A percentile compares a stretch with the other conserved stretches of the same genome.
phyloP scores from a whole-genome alignment of 2,113 vertebrate genomes.

The Equus quagga region DNA sequence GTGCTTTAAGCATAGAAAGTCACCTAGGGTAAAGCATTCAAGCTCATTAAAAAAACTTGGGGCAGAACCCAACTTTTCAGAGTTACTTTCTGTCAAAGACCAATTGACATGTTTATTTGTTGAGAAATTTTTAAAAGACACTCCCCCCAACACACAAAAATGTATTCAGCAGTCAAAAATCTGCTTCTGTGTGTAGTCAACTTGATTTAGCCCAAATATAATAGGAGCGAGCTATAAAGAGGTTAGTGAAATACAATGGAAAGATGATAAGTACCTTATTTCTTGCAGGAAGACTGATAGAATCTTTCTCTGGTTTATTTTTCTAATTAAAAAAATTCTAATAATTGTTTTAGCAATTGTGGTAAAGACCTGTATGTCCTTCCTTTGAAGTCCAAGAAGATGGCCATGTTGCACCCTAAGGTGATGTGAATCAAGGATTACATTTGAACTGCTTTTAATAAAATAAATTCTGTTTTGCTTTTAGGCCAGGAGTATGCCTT shows the following conservation, averaged over 20 bases:
- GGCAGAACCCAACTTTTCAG: background rate
- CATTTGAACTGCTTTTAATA: constrained; percentile 22
- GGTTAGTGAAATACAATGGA: background rate
- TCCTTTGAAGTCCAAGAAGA: background rate
- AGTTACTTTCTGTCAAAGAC: constrained; percentile 1
- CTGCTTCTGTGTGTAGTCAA: background rate
- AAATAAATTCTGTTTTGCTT: constrained; percentile 37
- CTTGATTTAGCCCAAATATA: constrained; percentile 12
- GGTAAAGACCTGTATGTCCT: background rate
- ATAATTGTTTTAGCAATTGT: background rate
- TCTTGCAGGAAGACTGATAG: background rate
- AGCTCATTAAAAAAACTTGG: background rate
- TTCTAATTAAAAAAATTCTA: background rate
- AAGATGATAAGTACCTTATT: background rate
- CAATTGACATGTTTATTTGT: constrained; percentile 20
- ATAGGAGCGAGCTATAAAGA: background rate
- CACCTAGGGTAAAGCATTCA: background rate
- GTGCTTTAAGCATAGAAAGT: background rate
- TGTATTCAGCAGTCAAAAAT: constrained; percentile 27
- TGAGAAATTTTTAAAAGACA: background rate
- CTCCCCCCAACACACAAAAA: background rate
- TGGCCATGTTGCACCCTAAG: background rate
- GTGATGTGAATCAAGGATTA: background rate
- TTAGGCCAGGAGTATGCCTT: constrained; percentile 95
- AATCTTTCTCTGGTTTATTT: background rate